Conservation (phyloP, 2,113 vertebrate species). For the Orthonyx spaldingii region DNA sequence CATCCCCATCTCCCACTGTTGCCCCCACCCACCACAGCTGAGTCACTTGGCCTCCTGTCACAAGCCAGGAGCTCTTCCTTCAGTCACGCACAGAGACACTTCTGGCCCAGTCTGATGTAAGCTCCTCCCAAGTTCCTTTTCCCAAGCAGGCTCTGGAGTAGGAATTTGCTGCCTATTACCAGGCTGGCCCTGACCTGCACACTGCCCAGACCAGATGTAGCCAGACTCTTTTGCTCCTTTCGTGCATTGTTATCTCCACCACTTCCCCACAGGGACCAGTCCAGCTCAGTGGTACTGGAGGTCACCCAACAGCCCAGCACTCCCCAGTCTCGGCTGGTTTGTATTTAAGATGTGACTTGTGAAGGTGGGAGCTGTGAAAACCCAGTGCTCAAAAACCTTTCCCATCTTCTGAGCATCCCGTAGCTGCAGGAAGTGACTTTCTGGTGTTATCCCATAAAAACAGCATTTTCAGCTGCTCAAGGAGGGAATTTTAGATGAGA, state of each 20-base stretch:
- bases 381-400: not conserved
- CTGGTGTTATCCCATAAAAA: not conserved
- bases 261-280: not conserved
- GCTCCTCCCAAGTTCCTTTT: not conserved
- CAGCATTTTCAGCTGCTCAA: not conserved
- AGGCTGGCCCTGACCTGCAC: not conserved
- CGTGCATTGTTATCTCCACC: not conserved
- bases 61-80: not conserved
- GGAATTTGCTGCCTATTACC: not conserved
- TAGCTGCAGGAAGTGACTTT: not conserved
- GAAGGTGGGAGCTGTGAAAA: not conserved
- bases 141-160: not conserved
- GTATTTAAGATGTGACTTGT: not conserved
- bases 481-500: not conserved
- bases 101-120: not conserved
- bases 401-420: not conserved
- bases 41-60: constrained; percentile 24
- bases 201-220: not conserved
- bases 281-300: not conserved
- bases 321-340: not conserved
- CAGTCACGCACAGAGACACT: not conserved
- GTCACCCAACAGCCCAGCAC: not conserved
- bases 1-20: constrained; percentile 13
- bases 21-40: constrained; percentile 14
- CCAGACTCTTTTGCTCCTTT: not conserved